These are phyloP conservation scores for Scomberomorus guttatus DNA, from an alignment of 2,797 vertebrate genomes.

Conservation along the genomic window DNA sequence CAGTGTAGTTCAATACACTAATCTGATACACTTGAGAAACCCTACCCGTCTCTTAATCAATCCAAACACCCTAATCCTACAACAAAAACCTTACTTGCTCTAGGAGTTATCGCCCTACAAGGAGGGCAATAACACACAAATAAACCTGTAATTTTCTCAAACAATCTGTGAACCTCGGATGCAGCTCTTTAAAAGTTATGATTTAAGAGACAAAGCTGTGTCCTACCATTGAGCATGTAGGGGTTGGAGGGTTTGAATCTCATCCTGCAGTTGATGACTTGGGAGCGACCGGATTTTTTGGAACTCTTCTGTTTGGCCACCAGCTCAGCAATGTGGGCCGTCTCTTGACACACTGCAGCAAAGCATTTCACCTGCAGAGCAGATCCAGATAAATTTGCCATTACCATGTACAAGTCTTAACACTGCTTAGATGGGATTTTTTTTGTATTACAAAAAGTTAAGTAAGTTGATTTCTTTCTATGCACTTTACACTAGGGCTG, in stretches of 20 bases:
- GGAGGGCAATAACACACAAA: too few species aligned
- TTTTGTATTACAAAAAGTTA: not conserved
- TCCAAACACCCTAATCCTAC: too few species aligned
- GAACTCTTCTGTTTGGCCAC: conserved; percentile 90
- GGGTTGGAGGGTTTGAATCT: conserved; percentile 87
- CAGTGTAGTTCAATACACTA: too few species aligned
- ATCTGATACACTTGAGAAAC: too few species aligned
- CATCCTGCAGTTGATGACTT: conserved; percentile 91
- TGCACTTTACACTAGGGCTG: too few species aligned
- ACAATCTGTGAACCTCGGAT: not conserved
- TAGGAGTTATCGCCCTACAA: too few species aligned
- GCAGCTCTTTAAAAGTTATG: not conserved
- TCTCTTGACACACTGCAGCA: conserved; percentile 89
- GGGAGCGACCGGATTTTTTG: conserved; percentile 87
- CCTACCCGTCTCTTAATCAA: too few species aligned
- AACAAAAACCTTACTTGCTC: too few species aligned
- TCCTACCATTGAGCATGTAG: conserved; percentile 86
- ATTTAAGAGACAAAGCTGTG: not conserved
- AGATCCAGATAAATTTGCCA: not conserved
- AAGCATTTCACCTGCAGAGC: conserved; percentile 85
- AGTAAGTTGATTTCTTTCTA: not conserved
- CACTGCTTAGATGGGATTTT: not conserved
- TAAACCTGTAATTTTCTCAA: not conserved
- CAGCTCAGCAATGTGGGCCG: conserved; percentile 90
- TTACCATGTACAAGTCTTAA: not conserved